Conservation (phyloP, 1,140 invertebrate genomes). For the Drosophila grimshawi region DNA sequence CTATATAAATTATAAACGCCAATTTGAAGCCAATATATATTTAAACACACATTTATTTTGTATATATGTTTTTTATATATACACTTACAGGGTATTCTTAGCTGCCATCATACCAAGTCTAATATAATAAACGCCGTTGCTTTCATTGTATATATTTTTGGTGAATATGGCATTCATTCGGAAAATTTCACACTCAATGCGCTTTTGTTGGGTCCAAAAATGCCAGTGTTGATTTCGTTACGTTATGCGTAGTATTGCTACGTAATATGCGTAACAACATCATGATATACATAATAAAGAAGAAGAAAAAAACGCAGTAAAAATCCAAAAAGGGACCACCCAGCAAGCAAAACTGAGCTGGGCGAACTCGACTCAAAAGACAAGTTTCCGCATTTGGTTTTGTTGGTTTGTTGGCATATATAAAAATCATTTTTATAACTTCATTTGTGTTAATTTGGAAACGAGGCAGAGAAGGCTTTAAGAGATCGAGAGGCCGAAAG, state of each 20-base stretch:
- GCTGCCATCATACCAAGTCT: neutral
- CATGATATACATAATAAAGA: constrained; percentile 7
- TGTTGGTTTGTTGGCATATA: constrained; percentile 63
- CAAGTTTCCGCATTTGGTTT: constrained; percentile 80
- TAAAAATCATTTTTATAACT: constrained; percentile 84
- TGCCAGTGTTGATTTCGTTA: constrained; percentile 9
- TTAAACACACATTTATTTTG: too few species aligned
- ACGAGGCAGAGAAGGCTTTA: constrained; percentile 31
- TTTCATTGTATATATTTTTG: neutral
- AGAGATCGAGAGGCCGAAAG: constrained; percentile 28
- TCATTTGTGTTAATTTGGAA: constrained; percentile 82
- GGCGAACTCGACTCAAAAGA: constrained; percentile 50
- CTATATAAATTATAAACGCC: too few species aligned
- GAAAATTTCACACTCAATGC: constrained; percentile 57
- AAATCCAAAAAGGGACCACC: constrained; percentile 20
- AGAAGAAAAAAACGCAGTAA: too few species aligned
- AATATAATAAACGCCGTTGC: neutral
- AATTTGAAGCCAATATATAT: too few species aligned
- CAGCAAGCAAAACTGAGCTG: constrained; percentile 11
- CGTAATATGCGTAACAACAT: neutral
- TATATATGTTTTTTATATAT: neutral
- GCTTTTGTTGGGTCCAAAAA: neutral
- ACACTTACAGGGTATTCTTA: neutral
- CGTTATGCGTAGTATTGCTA: neutral
- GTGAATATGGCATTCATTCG: constrained; percentile 7